Evolutionary conservation across 2,797 vertebrate species (phyloP).

Genomic region (Cichlasoma orientale): DNA sequence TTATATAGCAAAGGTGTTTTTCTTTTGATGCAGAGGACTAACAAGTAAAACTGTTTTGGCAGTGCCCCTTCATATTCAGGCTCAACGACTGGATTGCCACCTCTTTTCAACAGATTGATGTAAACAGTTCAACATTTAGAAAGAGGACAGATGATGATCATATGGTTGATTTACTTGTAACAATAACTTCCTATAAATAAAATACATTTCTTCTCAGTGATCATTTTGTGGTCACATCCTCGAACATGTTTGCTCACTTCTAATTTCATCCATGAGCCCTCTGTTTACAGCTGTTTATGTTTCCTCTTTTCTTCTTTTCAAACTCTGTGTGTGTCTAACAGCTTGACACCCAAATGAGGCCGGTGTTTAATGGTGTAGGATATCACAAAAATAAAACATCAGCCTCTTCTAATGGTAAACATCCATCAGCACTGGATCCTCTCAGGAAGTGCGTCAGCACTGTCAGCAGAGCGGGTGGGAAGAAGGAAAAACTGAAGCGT

Average conservation of each 20-base stretch:
- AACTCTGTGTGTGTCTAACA: not conserved
- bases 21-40: not conserved
- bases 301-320: not conserved
- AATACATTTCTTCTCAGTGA: not conserved
- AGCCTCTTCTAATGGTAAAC: not conserved
- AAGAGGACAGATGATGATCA: not conserved
- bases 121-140: not conserved
- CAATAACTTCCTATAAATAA: not conserved
- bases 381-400: constrained; percentile 9
- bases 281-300: not conserved
- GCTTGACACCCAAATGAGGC: not conserved
- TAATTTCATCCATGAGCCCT: not conserved
- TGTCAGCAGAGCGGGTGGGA: constrained; percentile 8
- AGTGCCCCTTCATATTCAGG: too few relatives aligned
- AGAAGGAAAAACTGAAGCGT: constrained; percentile 38
- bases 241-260: not conserved
- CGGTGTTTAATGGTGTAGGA: constrained; percentile 19
- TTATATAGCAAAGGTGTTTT: not conserved
- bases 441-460: constrained; percentile 46
- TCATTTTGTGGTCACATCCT: not conserved
- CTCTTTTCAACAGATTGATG: not conserved
- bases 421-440: constrained; percentile 13
- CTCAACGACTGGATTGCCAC: not conserved
- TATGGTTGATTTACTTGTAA: not conserved
- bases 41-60: not conserved